These are phyloP conservation scores for Ophion slaviceki DNA, from an alignment of 2,888 invertebrate species.

Conservation along the genomic window DNA sequence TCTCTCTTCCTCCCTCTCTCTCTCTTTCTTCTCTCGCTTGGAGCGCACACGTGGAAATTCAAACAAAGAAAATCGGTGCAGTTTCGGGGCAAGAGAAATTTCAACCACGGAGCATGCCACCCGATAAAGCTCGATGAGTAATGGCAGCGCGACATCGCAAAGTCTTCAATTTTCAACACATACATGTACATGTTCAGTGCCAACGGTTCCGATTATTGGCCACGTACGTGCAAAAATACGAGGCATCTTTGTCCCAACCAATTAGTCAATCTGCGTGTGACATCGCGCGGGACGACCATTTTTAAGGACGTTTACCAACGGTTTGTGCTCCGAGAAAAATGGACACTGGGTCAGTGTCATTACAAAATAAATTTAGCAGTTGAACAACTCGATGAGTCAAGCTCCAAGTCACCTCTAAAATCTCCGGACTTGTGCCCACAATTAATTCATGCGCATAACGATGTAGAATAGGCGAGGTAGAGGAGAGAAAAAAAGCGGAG, in stretches of 20 bases:
- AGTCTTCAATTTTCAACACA: constrained; percentile 32
- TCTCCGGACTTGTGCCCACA: constrained; percentile 38
- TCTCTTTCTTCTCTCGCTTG: neutral
- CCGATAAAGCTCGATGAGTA: constrained; percentile 64
- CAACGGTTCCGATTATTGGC: constrained; percentile 14
- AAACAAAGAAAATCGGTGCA: constrained; percentile 50
- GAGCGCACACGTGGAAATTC: constrained; percentile 36
- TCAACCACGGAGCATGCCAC: constrained; percentile 41
- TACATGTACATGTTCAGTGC: neutral
- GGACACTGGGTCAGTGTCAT: constrained; percentile 24
- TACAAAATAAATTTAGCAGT: constrained; percentile 28
- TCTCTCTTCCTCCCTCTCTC: constrained; percentile 49
- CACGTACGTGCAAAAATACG: constrained; percentile 26
- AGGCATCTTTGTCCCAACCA: constrained; percentile 49
- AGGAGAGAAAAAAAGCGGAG: constrained; percentile 1
- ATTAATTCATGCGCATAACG: constrained; percentile 23
- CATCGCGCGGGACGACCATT: constrained; percentile 41
- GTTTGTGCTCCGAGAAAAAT: neutral
- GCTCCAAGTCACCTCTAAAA: neutral
- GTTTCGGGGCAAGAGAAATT: constrained; percentile 33
- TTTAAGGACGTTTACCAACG: neutral
- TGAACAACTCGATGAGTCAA: constrained; percentile 51
- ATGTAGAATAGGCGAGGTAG: neutral
- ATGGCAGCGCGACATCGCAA: constrained; percentile 55
- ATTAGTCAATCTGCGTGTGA: constrained; percentile 58